Base-by-base conservation (phyloP, 1,140 invertebrate genomes). In the Zaprionus africanus region DNA sequence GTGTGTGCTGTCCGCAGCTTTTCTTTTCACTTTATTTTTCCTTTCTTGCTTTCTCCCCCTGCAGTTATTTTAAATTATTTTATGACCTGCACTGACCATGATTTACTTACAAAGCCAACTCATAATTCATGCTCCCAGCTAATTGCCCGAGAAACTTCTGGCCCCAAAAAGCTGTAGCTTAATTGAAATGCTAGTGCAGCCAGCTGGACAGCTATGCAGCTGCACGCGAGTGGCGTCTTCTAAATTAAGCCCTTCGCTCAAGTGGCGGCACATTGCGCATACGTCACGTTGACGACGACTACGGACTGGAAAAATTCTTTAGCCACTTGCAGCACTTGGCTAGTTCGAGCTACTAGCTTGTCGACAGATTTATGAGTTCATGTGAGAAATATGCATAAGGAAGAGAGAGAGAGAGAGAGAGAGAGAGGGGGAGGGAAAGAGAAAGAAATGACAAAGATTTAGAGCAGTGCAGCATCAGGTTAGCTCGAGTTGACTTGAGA, bases 1-100 rank as follows among this genome's bases (percentile, higher is more conserved):
- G 36, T 24, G 58, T 41, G 31, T 41, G 56, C 19, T 69, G 31
- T 46, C 58, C 19, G 46, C 19, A 13, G 19, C 58, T 12, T 19
- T 41, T 38, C 49, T 51, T 36, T 49, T 26, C n/a, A 59, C 36
- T 65, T 68, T 67, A 36, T 62, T 54, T 36, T 57, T 49, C 2
- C 24, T 53, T 38, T 13, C 19, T 57, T 59, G 31, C 28, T 15
- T 13, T 4, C 11, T 4, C 46, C 11, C 19, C 17, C 46, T 31
- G 46, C 68, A 54, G 71, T 76, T 72, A 76, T 76, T 76, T 76
- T 71, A 76, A 71, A 76, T 76, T 76, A 76, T 76, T 76, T 76
- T 76, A 76, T 65, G 68, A 59, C 68, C 67, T 59, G 68, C 57
- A 34, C 74, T 72, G 61, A 76, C 74, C 74, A 76, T 76, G 61